These are phyloP conservation scores for Macquaria australasica DNA, from an alignment of 2,113 vertebrate genomes.

Conservation along the genomic window DNA sequence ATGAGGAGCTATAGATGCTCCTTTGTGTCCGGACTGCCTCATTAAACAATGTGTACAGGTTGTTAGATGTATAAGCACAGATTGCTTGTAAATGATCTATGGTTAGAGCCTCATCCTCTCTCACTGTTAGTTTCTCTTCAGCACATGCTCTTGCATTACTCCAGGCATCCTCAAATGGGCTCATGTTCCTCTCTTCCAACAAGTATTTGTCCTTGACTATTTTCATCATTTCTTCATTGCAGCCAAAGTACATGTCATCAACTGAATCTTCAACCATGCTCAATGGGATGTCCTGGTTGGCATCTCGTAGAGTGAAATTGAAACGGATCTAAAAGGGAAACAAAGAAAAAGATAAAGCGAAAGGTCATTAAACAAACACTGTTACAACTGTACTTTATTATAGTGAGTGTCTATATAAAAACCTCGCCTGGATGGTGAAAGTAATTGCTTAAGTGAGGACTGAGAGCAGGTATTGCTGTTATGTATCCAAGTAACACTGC, in stretches of 20 bases:
- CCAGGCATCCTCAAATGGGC: background rate
- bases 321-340: background rate
- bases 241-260: conserved; percentile 45
- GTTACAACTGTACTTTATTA: background rate
- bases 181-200: rapidly evolving
- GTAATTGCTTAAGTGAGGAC: background rate
- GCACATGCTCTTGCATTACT: rapidly evolving
- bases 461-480: background rate
- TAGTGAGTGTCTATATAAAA: background rate
- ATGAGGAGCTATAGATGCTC: rapidly evolving
- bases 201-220: background rate
- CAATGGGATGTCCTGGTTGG: background rate
- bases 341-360: background rate
- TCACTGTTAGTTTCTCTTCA: rapidly evolving
- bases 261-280: conserved; percentile 6
- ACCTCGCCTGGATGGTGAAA: background rate
- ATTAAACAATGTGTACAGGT: rapidly evolving
- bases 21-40: rapidly evolving
- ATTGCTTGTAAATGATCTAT: conserved; percentile 4
- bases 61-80: background rate
- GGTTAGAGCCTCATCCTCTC: background rate
- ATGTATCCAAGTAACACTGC: no score
- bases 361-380: background rate
- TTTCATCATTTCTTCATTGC: background rate
- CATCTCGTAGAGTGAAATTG: background rate